phyloP scores from a whole-genome alignment of 2,888 invertebrate species.

The Monochamus alternatus region DNA sequence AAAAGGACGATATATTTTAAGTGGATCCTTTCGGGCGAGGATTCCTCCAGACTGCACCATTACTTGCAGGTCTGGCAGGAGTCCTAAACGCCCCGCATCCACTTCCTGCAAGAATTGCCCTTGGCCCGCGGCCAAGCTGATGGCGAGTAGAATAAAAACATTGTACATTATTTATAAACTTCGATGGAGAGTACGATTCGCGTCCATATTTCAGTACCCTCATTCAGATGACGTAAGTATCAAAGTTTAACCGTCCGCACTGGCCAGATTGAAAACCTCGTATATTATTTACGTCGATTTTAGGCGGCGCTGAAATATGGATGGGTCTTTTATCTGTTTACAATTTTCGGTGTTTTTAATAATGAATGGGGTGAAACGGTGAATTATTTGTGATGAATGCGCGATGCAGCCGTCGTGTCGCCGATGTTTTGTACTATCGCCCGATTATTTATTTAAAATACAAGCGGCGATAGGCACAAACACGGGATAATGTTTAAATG shows the following conservation, averaged over 20 bases:
- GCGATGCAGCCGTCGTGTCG: not conserved
- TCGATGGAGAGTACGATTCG: slow-evolving; percentile 41
- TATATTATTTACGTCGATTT: slow-evolving; percentile 31
- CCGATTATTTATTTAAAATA: not conserved
- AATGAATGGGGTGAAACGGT: not conserved
- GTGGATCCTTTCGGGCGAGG: slow-evolving; percentile 28
- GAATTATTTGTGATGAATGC: not conserved
- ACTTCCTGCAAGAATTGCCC: slow-evolving; percentile 38
- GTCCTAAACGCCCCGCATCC: slow-evolving; percentile 26
- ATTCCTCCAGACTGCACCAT: slow-evolving; percentile 43
- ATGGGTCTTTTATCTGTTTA: slow-evolving; percentile 17
- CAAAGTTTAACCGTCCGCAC: slow-evolving; percentile 39
- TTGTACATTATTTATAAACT: slow-evolving; percentile 45
- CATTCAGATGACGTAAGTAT: slow-evolving; percentile 32
- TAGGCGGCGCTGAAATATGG: slow-evolving; percentile 28
- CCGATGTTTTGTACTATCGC: not conserved
- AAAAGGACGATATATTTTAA: slow-evolving; percentile 40
- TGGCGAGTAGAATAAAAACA: slow-evolving; percentile 42
- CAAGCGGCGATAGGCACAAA: not conserved
- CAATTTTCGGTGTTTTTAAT: slow-evolving; percentile 2
- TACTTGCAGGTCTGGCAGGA: slow-evolving; percentile 43
- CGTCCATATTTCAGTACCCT: slow-evolving; percentile 31
- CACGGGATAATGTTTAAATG: not conserved
- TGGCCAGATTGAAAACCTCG: slow-evolving; percentile 37
- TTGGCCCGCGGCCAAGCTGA: slow-evolving; percentile 45